Evolutionary conservation across 2,113 vertebrate species (phyloP).

Genomic region (Peromyscus polionotus): DNA sequence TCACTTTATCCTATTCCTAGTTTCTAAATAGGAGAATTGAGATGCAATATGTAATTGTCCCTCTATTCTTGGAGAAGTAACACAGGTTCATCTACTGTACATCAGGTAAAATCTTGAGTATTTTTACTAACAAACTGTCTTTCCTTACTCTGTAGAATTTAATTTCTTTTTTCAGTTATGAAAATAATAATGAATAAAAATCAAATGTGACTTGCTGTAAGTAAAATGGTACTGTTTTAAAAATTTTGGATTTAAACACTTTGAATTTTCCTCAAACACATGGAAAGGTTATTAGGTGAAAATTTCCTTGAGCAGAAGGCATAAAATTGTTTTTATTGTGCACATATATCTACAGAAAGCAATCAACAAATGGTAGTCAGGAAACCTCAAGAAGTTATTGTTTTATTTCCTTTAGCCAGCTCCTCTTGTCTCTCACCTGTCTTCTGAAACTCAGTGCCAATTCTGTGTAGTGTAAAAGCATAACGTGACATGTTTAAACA

Average conservation of each 20-base stretch:
- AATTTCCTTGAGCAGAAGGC: conserved; percentile 26
- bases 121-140: neutral
- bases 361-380: neutral
- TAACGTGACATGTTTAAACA: neutral
- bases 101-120: neutral
- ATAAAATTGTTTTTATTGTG: neutral
- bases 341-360: neutral
- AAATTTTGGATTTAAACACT: too few species aligned
- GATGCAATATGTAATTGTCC: neutral
- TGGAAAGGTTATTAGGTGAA: neutral
- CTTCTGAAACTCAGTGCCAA: neutral
- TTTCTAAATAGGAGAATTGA: neutral
- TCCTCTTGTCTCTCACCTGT: neutral
- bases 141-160: neutral
- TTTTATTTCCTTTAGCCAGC: neutral
- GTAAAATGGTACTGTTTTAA: neutral
- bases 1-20: neutral
- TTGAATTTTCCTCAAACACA: neutral
- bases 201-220: neutral
- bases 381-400: neutral
- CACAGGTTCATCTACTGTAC: neutral
- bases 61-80: neutral
- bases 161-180: neutral
- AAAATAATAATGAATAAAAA: conserved; percentile 17
- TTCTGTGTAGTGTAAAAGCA: neutral